phyloP scores from a whole-genome alignment of 2,888 invertebrate species.

The Tenthredo distinguenda region DNA sequence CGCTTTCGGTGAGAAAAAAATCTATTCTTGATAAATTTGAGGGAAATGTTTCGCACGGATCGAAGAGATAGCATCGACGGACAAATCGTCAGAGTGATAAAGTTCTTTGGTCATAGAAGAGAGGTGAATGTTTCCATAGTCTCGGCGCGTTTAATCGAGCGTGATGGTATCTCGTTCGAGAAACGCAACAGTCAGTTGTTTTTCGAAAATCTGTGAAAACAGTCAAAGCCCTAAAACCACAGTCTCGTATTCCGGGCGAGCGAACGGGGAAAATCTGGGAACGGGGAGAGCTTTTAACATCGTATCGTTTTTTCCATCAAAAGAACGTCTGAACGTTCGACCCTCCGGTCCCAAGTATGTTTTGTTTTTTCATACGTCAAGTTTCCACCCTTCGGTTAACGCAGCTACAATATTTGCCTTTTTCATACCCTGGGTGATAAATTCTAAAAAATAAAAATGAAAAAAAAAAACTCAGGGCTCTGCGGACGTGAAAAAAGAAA shows the following conservation, averaged over 20 bases:
- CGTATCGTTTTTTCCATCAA: slow-evolving; percentile 40
- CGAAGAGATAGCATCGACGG: not conserved
- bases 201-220: slow-evolving; percentile 38
- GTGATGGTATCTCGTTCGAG: not conserved
- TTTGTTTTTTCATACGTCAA: not conserved
- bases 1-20: not conserved
- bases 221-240: slow-evolving; percentile 39
- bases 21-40: not conserved
- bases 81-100: slow-evolving; percentile 5
- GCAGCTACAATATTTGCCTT: not conserved
- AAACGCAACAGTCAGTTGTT: slow-evolving; percentile 44
- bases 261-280: slow-evolving; percentile 25
- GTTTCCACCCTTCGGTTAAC: not conserved
- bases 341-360: not conserved
- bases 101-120: not conserved
- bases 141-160: slow-evolving; percentile 26
- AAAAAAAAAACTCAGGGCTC: not conserved
- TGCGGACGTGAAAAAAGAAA: not conserved
- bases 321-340: slow-evolving; percentile 9
- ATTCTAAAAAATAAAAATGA: not conserved
- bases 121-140: not conserved
- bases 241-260: slow-evolving; percentile 11
- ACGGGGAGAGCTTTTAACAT: slow-evolving; percentile 41
- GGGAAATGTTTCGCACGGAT: not conserved
- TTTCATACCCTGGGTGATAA: not conserved